A percentile compares a stretch with the other conserved stretches of the same genome.
Conservation (phyloP, 2,888 invertebrate species). For the Lepidochrysops patricia region DNA sequence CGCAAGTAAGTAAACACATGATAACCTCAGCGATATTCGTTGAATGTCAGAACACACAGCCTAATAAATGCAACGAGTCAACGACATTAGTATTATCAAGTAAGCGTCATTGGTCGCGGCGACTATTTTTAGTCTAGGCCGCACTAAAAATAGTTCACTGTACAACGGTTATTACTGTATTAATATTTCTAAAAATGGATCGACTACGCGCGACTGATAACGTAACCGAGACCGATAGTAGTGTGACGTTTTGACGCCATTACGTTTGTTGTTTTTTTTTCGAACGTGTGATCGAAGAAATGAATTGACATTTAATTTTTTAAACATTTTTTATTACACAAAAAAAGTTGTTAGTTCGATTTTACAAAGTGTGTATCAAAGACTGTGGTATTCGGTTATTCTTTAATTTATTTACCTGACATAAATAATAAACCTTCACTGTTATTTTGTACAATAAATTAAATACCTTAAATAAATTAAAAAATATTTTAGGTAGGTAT, state of each 20-base stretch:
- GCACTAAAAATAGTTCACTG: conserved; percentile 64
- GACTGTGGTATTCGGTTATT: too few species aligned
- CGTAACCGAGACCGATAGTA: conserved; percentile 57
- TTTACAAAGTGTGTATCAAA: too few species aligned
- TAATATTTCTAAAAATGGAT: conserved; percentile 75
- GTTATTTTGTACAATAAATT: too few species aligned
- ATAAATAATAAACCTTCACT: too few species aligned
- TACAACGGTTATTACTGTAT: conserved; percentile 70
- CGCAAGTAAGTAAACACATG: conserved; percentile 26
- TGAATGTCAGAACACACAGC: conserved; percentile 37
- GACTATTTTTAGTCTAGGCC: conserved; percentile 71
- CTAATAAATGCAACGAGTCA: conserved; percentile 63
- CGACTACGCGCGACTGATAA: conserved; percentile 64
- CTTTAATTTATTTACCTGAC: too few species aligned
- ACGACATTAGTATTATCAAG: conserved; percentile 70
- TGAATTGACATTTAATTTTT: too few species aligned
- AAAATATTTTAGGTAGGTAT: too few species aligned
- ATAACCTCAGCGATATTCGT: conserved; percentile 30
- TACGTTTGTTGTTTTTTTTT: conserved; percentile 41
- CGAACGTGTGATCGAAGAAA: neutral
- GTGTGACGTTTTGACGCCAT: conserved; percentile 49
- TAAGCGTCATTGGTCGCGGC: conserved; percentile 56
- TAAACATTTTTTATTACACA: too few species aligned
- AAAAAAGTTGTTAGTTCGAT: too few species aligned
- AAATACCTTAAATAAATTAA: too few species aligned